Percentiles rank a stretch among this genome's conserved stretches.
These are phyloP conservation scores for Drosophila pseudotakahashii DNA, from an alignment of 2,888 invertebrate genomes.

Conservation along the genomic window DNA sequence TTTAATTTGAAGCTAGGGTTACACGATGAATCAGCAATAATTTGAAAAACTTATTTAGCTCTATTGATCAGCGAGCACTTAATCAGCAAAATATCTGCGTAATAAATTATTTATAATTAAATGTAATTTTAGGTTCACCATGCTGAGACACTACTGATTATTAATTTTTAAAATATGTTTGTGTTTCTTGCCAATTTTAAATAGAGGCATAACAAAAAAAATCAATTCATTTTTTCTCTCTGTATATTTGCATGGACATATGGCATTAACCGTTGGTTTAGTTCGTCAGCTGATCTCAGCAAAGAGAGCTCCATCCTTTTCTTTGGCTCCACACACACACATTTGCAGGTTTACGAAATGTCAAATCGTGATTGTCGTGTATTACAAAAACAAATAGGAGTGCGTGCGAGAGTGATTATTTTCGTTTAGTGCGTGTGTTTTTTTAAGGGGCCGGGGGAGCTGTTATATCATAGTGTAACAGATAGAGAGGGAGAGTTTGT, in stretches of 20 bases:
- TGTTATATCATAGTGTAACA: slow-evolving; percentile 23
- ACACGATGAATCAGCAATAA: too few species aligned
- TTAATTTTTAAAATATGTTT: neutral
- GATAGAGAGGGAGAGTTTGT: slow-evolving; percentile 10
- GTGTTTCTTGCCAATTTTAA: too few species aligned
- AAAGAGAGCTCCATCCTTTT: slow-evolving; percentile 1
- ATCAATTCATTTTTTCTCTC: neutral
- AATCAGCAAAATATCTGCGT: neutral
- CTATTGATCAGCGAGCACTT: too few species aligned
- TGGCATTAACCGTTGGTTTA: slow-evolving; percentile 4
- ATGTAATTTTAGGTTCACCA: neutral
- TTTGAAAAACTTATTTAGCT: too few species aligned
- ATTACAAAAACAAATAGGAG: slow-evolving; percentile 8
- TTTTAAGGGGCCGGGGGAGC: neutral
- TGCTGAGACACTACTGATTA: neutral
- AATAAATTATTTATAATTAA: neutral
- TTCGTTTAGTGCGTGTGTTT: slow-evolving; percentile 17
- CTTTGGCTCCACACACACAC: slow-evolving; percentile 7
- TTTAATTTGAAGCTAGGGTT: too few species aligned
- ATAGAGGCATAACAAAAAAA: too few species aligned
- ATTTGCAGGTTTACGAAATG: slow-evolving; percentile 26
- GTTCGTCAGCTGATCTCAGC: slow-evolving; percentile 5
- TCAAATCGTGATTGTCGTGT: slow-evolving; percentile 35
- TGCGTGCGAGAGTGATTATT: slow-evolving; percentile 24
- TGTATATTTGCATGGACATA: slow-evolving; percentile 22